phyloP scores from a whole-genome alignment of 2,888 invertebrate genomes.

The Ectropis crepuscularia region DNA sequence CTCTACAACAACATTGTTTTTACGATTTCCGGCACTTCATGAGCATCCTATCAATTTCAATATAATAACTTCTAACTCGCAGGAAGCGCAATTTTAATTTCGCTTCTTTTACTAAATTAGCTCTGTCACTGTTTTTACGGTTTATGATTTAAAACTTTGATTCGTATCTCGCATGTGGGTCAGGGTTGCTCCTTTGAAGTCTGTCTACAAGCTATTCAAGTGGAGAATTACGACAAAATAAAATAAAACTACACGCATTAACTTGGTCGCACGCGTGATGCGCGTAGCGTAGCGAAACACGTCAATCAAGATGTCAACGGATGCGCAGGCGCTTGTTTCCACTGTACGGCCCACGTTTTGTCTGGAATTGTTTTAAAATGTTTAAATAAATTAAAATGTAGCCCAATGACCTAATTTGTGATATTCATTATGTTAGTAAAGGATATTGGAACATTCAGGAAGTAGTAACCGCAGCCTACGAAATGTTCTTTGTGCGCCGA shows the following conservation, averaged over 20 bases:
- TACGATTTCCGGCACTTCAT: constrained; percentile 32
- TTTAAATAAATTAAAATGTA: constrained; percentile 12
- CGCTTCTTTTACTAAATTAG: constrained; percentile 25
- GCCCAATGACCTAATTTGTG: constrained; percentile 25
- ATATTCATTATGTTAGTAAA: constrained; percentile 5
- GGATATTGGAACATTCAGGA: constrained; percentile 28
- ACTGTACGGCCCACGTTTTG: constrained; percentile 23
- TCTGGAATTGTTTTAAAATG: constrained; percentile 21
- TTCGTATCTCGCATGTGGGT: constrained; percentile 53
- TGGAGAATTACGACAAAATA: constrained; percentile 58
- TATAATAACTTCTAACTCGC: constrained; percentile 15
- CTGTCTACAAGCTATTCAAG: constrained; percentile 51
- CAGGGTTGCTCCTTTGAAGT: constrained; percentile 65
- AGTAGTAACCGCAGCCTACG: constrained; percentile 34
- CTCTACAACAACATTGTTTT: constrained; percentile 24
- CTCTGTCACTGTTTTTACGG: constrained; percentile 27
- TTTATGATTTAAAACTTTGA: constrained; percentile 38
- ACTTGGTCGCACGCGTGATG: constrained; percentile 51
- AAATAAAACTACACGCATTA: constrained; percentile 52
- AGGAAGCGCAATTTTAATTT: constrained; percentile 24
- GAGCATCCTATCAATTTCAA: constrained; percentile 25
- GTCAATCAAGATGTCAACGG: constrained; percentile 73
- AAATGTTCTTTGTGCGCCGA: constrained; percentile 46
- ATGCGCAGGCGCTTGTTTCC: constrained; percentile 39
- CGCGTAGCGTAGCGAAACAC: constrained; percentile 58